Base-by-base conservation (phyloP, 2,888 invertebrate species). In the Lasius fuliginosus region DNA sequence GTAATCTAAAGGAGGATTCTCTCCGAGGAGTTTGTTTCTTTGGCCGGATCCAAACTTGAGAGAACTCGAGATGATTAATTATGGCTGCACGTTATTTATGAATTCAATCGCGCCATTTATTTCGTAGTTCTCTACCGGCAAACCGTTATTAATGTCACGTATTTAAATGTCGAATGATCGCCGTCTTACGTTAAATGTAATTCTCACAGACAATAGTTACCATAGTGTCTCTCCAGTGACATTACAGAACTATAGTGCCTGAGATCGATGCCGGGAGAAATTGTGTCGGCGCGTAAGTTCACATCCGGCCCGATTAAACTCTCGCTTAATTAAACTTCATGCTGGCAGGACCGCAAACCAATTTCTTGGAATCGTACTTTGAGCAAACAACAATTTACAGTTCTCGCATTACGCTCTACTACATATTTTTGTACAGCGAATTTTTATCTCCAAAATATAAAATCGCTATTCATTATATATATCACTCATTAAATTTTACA, bases 291-390 rank as follows among this genome's bases (percentile, higher is more conserved):
- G 36, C 23, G 79, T 82, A 83, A 87, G 87, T 89, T 85, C 83
- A 87, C 85, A 67, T 36, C 60, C 79, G 56, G 58, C 9, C 79
- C 79, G 83, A 89, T 89, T 89, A 89, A 89, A 82, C 58, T 82
- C 56, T 67, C 82, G 58, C 33, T 89, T 89, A 89, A 89, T 89
- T 88, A 89, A 89, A 89, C 82, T 86, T 82, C 79, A 64, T 62
- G 46, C 23, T 18, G 27, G 27, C 27, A 62, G 30, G 33, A 60
- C 46, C 42, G 33, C 15, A 62, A 64, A 75, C 68, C 71, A 68
- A 49, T 86, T 82, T 18, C 64, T 58, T 18, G 27, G 58, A 74
- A 81, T 49, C 56, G 58, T 40, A 56, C 62, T 40, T 73, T 86
- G 64, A 76, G 79, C 62, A 58, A 36, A 67, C 36, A 46, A 83